A percentile compares a stretch with the other conserved stretches of the same genome.
Conservation (phyloP, 2,888 invertebrate genomes). For the Trichogramma evanescens region DNA sequence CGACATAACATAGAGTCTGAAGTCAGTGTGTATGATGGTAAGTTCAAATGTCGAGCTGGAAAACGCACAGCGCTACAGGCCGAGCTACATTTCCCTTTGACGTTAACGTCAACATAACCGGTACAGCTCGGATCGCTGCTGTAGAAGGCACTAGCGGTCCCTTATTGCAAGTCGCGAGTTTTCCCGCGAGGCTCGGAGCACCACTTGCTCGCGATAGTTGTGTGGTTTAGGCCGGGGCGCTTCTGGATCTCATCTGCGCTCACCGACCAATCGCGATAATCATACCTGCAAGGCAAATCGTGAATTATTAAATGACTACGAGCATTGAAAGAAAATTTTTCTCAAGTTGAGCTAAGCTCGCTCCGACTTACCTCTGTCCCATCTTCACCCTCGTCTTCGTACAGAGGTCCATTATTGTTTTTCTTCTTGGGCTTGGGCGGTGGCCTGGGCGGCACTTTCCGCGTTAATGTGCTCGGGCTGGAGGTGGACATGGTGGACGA, state of each 20-base stretch:
- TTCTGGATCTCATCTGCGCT: constrained; percentile 6
- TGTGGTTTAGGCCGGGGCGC: neutral
- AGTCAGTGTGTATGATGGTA: too few species aligned
- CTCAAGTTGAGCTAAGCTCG: constrained; percentile 18
- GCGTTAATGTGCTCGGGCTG: constrained; percentile 48
- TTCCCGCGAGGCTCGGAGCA: constrained; percentile 3
- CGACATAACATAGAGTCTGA: too few species aligned
- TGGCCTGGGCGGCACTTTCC: constrained; percentile 73
- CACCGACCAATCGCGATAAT: constrained; percentile 13
- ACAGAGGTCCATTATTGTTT: constrained; percentile 66
- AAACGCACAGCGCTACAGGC: too few species aligned
- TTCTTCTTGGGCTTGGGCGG: constrained; percentile 75
- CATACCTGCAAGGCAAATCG: constrained; percentile 14
- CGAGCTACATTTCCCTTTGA: too few species aligned
- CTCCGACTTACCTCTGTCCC: constrained; percentile 75
- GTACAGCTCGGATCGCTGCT: too few species aligned
- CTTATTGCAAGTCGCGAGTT: constrained; percentile 5
- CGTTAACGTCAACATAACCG: too few species aligned
- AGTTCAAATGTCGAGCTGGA: too few species aligned
- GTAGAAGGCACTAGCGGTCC: constrained; percentile 19
- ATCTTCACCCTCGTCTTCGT: constrained; percentile 83
- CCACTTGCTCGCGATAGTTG: neutral
- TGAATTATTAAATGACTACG: neutral
- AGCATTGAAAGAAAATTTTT: neutral
- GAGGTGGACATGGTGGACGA: constrained; percentile 22